Evolutionary conservation across 2,888 invertebrate genomes (phyloP).

Genomic region (Iphiclides podalirius): DNA sequence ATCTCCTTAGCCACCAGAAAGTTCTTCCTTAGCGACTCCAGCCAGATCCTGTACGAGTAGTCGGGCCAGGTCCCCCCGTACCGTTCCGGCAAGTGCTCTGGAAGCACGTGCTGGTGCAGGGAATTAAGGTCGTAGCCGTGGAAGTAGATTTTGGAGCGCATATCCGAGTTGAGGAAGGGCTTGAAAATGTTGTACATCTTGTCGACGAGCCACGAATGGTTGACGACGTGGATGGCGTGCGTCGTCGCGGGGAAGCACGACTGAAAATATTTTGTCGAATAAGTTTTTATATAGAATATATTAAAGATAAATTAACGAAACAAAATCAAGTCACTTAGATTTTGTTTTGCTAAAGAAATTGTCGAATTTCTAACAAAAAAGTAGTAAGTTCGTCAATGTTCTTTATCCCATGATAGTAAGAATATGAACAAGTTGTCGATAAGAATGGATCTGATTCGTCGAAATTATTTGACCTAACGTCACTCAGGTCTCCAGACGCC

Average conservation of each 20-base stretch:
- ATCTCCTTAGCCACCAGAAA: slow-evolving; percentile 82
- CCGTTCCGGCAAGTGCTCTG: slow-evolving; percentile 84
- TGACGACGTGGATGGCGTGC: slow-evolving; percentile 87
- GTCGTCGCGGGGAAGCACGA: slow-evolving; percentile 87
- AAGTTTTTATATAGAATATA: too few species aligned
- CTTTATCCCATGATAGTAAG: too few species aligned
- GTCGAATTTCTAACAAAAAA: too few species aligned
- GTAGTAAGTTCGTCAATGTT: too few species aligned
- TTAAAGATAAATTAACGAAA: too few species aligned
- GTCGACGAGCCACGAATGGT: slow-evolving; percentile 91
- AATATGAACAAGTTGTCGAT: too few species aligned
- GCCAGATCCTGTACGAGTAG: slow-evolving; percentile 87
- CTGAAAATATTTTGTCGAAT: too few species aligned
- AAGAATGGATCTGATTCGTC: slow-evolving; percentile 13
- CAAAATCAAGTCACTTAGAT: not conserved
- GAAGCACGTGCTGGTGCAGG: slow-evolving; percentile 86
- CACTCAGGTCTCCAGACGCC: slow-evolving; percentile 12
- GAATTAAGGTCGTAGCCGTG: slow-evolving; percentile 87
- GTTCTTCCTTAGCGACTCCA: slow-evolving; percentile 81
- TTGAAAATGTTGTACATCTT: slow-evolving; percentile 88
- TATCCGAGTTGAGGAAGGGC: slow-evolving; percentile 84
- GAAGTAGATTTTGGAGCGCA: slow-evolving; percentile 84
- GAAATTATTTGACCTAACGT: slow-evolving; percentile 1
- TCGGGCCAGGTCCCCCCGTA: slow-evolving; percentile 87
- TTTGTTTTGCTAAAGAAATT: too few species aligned